A percentile compares a stretch with the other conserved stretches of the same genome.
These are phyloP conservation scores for Struthidea cinerea DNA, from an alignment of 2,113 vertebrate species.

Conservation along the genomic window DNA sequence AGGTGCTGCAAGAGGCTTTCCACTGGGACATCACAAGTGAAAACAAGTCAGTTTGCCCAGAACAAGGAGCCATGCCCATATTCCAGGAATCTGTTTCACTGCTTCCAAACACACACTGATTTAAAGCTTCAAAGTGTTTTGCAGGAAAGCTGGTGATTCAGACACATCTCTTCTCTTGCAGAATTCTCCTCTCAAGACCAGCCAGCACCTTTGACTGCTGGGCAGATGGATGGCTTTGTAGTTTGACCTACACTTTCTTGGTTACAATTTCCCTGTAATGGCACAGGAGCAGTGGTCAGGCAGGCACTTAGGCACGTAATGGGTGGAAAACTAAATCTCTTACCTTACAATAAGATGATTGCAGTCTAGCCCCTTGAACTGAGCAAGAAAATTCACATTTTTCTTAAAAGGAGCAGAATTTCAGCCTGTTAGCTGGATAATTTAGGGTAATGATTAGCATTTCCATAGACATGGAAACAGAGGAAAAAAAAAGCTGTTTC, in stretches of 20 bases:
- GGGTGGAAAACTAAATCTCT: neutral
- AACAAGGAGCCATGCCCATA: neutral
- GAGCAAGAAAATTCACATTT: neutral
- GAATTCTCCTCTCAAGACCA: neutral
- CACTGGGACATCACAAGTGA: neutral
- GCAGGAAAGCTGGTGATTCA: neutral
- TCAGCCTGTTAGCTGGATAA: neutral
- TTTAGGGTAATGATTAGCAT: neutral
- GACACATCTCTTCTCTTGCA: neutral
- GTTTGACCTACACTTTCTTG: neutral
- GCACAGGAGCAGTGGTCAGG: neutral
- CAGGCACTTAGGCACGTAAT: neutral
- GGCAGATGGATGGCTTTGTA: neutral
- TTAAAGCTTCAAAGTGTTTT: neutral
- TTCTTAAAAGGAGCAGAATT: neutral
- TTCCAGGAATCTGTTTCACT: neutral
- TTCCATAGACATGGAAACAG: neutral
- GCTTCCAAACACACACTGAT: neutral
- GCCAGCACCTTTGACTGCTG: neutral
- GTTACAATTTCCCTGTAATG: neutral
- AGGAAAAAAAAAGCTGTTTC: fast-evolving
- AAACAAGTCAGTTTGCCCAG: neutral
- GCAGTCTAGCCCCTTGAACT: neutral
- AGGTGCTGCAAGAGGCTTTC: neutral
- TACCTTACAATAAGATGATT: neutral